These are phyloP conservation scores for Pararge aegeria DNA, from an alignment of 1,140 invertebrate species.

Conservation along the genomic window DNA sequence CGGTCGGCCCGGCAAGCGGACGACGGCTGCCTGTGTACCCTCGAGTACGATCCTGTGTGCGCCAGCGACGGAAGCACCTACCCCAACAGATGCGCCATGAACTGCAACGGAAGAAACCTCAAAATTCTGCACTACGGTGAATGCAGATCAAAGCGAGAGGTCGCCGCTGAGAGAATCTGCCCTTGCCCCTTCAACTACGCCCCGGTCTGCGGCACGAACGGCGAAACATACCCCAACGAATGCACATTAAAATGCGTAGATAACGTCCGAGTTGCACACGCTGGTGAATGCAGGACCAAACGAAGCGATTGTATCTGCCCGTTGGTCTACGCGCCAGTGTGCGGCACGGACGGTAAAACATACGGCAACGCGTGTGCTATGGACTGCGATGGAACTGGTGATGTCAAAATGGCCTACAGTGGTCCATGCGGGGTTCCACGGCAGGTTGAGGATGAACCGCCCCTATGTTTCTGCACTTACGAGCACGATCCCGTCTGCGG, in stretches of 20 bases:
- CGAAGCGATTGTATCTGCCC: conserved; percentile 9
- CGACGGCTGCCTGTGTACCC: conserved; percentile 21
- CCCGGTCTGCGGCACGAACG: conserved; percentile 27
- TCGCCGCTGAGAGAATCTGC: neutral
- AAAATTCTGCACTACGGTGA: conserved; percentile 8
- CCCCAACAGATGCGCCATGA: conserved; percentile 27
- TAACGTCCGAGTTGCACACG: conserved; percentile 1
- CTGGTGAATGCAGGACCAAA: conserved; percentile 11
- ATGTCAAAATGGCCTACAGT: neutral
- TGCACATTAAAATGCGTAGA: conserved; percentile 20
- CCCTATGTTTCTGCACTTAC: conserved; percentile 15
- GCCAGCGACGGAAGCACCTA: conserved; percentile 34
- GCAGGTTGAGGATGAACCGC: neutral
- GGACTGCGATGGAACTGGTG: conserved; percentile 15
- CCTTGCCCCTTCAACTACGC: neutral
- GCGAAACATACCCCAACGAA: conserved; percentile 22
- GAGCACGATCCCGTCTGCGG: conserved; percentile 27
- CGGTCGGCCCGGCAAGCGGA: neutral
- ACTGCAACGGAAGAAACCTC: conserved; percentile 17
- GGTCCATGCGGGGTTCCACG: neutral
- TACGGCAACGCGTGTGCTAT: conserved; percentile 32
- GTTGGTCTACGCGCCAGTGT: conserved; percentile 17
- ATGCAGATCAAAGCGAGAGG: conserved; percentile 13
- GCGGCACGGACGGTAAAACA: conserved; percentile 32
- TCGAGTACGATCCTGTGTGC: conserved; percentile 31